These are phyloP conservation scores for Aldrovandia affinis DNA, from an alignment of 2,797 vertebrate genomes.

Conservation along the genomic window DNA sequence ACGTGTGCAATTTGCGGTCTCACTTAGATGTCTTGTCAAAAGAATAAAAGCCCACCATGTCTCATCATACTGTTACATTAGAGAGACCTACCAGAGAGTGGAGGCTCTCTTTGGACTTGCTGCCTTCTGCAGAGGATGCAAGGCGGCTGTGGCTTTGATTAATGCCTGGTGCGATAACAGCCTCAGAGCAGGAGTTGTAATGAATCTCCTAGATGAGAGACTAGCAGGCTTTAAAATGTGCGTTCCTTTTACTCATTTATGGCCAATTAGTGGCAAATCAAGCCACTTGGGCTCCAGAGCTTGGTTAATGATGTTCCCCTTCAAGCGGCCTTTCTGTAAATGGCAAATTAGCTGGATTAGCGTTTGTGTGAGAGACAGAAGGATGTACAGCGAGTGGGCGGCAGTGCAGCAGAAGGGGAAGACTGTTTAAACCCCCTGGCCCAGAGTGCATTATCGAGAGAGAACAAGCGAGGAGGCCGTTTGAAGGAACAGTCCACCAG, in stretches of 20 bases:
- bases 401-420: background rate
- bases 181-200: background rate
- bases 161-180: constrained; percentile 11
- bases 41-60: background rate
- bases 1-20: background rate
- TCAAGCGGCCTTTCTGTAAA: background rate
- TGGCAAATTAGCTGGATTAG: constrained; percentile 7
- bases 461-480: background rate
- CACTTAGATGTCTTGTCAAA: background rate
- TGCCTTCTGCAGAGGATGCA: background rate
- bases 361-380: constrained; percentile 1
- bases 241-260: constrained; percentile 12
- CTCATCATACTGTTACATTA: background rate
- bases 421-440: background rate
- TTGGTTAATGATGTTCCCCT: constrained; percentile 17
- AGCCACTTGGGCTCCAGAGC: background rate
- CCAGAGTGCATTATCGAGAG: background rate
- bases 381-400: background rate
- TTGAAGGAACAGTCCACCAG: background rate
- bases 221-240: background rate
- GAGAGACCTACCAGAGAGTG: background rate
- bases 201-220: background rate
- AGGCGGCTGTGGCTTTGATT: constrained; percentile 1
- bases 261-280: constrained; percentile 12
- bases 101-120: background rate